phyloP scores from a whole-genome alignment of 2,797 vertebrate genomes.

The Onychomys torridus region DNA sequence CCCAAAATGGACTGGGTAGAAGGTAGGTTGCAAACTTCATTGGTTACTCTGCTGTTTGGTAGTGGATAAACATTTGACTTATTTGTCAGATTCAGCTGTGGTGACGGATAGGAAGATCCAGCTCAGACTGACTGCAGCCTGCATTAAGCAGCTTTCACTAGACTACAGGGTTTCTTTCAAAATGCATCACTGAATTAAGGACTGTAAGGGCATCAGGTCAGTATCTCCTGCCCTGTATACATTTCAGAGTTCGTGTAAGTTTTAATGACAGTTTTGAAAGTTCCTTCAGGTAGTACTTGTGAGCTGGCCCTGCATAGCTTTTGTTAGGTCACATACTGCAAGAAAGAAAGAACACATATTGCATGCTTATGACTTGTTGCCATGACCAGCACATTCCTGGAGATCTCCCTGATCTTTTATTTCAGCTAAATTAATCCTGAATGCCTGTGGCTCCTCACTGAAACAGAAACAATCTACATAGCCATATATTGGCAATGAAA shows the following conservation, averaged over 20 bases:
- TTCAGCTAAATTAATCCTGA: conserved; percentile 54
- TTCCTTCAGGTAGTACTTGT: not conserved
- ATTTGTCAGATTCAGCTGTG: not conserved
- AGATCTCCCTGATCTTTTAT: conserved; percentile 38
- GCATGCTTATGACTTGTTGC: conserved; percentile 29
- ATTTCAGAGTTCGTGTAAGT: conserved; percentile 43
- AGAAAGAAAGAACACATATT: not conserved
- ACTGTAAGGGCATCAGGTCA: not conserved
- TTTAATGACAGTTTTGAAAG: conserved; percentile 28
- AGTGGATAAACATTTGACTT: not conserved
- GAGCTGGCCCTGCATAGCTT: not conserved
- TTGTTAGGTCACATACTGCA: not conserved
- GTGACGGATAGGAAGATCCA: not conserved
- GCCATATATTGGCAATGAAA: conserved; percentile 71
- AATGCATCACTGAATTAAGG: not conserved
- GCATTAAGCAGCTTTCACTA: not conserved
- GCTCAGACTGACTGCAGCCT: not conserved
- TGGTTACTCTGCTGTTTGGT: not conserved
- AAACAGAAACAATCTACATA: conserved; percentile 53
- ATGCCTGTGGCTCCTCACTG: not conserved
- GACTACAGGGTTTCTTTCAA: not conserved
- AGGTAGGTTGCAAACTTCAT: not conserved
- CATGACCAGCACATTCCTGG: not conserved
- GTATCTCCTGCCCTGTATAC: not conserved
- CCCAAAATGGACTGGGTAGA: not conserved